Conservation (phyloP, 2,888 invertebrate species). For the Arctia plantaginis region DNA sequence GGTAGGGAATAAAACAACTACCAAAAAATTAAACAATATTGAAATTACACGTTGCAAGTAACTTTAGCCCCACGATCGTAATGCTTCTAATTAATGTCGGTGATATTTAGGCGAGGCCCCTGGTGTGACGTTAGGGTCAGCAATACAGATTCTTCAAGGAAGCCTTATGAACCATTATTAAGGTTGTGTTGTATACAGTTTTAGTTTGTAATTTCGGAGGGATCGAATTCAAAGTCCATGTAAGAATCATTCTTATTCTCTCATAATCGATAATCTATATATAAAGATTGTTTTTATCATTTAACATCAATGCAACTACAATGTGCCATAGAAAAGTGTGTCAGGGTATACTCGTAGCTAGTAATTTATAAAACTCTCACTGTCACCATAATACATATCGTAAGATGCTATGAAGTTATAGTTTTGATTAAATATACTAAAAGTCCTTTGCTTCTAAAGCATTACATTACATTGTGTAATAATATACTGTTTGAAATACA, state of each 20-base stretch:
- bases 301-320: too few relatives aligned
- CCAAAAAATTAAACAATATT: not conserved
- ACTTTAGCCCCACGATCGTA: not conserved
- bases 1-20: not conserved
- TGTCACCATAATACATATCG: too few relatives aligned
- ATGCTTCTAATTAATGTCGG: not conserved
- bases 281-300: too few relatives aligned
- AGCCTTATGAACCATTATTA: not conserved
- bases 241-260: not conserved
- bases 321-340: too few relatives aligned
- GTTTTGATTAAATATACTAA: too few relatives aligned
- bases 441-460: too few relatives aligned
- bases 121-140: not conserved
- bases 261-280: not conserved
- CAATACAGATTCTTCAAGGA: not conserved
- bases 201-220: not conserved
- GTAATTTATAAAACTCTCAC: too few relatives aligned
- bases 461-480: too few relatives aligned
- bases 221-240: not conserved
- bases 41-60: not conserved
- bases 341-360: too few relatives aligned
- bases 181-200: not conserved
- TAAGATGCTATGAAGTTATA: too few relatives aligned
- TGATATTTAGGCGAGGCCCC: not conserved
- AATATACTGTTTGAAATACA: too few relatives aligned